phyloP scores from a whole-genome alignment of 2,113 vertebrate genomes.

The Lophotis ruficrista region DNA sequence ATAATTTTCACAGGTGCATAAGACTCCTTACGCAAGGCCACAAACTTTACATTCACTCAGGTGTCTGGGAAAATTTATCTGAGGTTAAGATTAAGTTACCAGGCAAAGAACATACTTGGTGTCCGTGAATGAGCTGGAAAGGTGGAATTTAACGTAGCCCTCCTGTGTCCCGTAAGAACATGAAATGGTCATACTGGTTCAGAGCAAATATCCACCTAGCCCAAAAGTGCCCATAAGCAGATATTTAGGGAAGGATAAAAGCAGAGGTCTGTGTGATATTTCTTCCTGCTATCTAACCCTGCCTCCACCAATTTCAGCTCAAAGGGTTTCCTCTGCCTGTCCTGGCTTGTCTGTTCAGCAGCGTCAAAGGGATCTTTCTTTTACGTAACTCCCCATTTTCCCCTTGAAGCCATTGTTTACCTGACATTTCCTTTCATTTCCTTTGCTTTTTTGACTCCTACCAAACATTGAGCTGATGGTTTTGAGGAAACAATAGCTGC shows the following conservation, averaged over 20 bases:
- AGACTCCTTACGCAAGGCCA: not conserved
- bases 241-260: not conserved
- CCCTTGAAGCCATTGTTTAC: not conserved
- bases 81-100: not conserved
- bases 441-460: not conserved
- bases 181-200: not conserved
- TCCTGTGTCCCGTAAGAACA: not conserved
- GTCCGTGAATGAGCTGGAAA: not conserved
- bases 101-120: not conserved
- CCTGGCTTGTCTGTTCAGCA: not conserved
- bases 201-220: not conserved
- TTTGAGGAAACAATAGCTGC: not conserved
- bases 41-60: not conserved
- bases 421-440: not conserved
- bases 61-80: not conserved
- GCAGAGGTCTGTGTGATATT: not conserved
- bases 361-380: not conserved
- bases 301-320: not conserved
- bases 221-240: not conserved
- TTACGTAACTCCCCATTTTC: not conserved
- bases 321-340: not conserved
- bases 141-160: not conserved
- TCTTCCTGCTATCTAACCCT: not conserved
- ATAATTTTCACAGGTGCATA: not conserved
- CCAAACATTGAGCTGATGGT: not conserved